Evolutionary conservation across 2,888 invertebrate genomes (phyloP), one percentile per base, ranked within the genome.

Genomic region (Meandrusa payeni): DNA sequence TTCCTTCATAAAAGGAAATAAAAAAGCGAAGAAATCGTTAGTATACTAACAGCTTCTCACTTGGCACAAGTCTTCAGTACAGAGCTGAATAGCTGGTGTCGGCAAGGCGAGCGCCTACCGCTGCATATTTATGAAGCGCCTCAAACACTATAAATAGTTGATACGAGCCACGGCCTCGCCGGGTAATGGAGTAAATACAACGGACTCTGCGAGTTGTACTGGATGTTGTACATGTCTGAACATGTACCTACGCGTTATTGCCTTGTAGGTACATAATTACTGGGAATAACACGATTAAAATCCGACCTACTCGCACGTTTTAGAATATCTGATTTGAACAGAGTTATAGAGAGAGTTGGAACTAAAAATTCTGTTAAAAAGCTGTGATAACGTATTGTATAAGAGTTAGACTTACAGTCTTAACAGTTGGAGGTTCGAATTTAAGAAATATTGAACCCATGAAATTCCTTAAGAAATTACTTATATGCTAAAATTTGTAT

Each of bases 61-160:
- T 58, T 46, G 38, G 26, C 32, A 28, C 66, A 55, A 49, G 48
- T 52, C 51, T 59, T 65, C 57, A 59, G 55, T 52, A 48, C 52
- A n/a, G 54, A 50, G 67, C 76, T 87, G 86, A 87, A 87, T 86
- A 76, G 86, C 83, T 83, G 76, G 85, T 87, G 87, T 86, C 82
- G 83, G 80, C 75, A 83, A 86, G 86, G 85, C 83, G 86, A 77
- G 81, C 81, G 85, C 86, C 86, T 87, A 86, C 83, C 73, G 68
- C 74, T 88, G 88, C 88, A 88, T 88, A 88, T 88, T 88, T 88
- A 88, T 88, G 87, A 88, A 86, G 78, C 77, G 72, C 76, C 83
- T 83, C 86, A 87, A 87, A 87, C 87, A 87, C 87, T 80, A 87
- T 87, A 87, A 87, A 87, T 87, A 87, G 76, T 86, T 87, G 83